Evolutionary conservation across 2,113 vertebrate species (phyloP), one percentile per base, ranked within the genome.

Genomic region (Cygnus atratus): DNA sequence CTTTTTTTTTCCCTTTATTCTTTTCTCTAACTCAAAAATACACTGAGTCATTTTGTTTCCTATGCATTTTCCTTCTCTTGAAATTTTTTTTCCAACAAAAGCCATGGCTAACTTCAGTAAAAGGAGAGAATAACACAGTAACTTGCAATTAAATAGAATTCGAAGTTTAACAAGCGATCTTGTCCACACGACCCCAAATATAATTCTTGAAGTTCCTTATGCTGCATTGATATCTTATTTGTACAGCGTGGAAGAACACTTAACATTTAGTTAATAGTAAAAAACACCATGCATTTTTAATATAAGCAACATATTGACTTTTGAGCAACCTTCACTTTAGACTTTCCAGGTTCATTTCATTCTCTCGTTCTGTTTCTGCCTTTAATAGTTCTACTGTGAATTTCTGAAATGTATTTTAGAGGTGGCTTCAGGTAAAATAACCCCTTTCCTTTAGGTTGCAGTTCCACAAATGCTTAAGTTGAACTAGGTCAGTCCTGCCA

Each of bases 21-120:
- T 70, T 71, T 57, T 76, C 43, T 58, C 54, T 0, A 1, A 58
- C 46, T 91, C 43, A 43, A 50, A 88, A 43, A 15, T 37, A 57
- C 46, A 78, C 31, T 19, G 20, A 28, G 15, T 52, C 24, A 7
- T 25, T 68, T 72, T 33, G 11, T 46, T 80, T 86, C 54, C 57
- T 70, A 11, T 39, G 10, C 9, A 58, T 39, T 54, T 37, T 62
- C 17, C 74, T 50, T 55, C 10, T 13, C 41, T 59, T 59, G 41
- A 72, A 84, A 78, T 33, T n/a, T 9, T 91, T 93, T 75, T 84
- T 91, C 46, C 65, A 89, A 21, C 91, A 72, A 84, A 94, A 50
- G 29, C 21, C 24, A 73, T 18, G 6, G 21, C 11, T 74, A 37
- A 74, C 75, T 78, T 84, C 79, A 67, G 65, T 14, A 48, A 68